These are phyloP conservation scores for Thunnus thynnus DNA, from an alignment of 2,113 vertebrate genomes.

Conservation along the genomic window DNA sequence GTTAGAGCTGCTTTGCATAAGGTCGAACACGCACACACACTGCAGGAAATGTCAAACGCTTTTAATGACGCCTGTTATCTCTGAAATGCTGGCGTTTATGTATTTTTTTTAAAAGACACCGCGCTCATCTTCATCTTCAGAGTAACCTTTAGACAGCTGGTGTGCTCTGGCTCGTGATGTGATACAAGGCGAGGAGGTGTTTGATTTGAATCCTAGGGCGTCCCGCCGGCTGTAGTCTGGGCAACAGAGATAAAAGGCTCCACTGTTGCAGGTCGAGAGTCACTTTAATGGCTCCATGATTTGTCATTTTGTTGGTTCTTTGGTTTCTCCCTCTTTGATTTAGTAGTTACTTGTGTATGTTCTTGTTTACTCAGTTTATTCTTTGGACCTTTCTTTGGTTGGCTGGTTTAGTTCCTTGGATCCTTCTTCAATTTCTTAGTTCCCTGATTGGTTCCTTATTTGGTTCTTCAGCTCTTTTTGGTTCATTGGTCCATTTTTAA, in stretches of 20 bases:
- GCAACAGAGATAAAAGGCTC: not conserved
- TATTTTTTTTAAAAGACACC: not conserved
- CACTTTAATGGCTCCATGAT: constrained; percentile 5
- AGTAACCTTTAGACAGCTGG: constrained; percentile 14
- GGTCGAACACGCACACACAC: constrained; percentile 8
- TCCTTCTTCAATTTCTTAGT: no score
- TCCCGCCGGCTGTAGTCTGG: not conserved
- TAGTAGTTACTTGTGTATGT: no score
- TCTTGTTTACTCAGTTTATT: no score
- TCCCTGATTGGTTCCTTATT: no score
- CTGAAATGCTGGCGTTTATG: constrained; percentile 1
- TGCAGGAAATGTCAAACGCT: constrained; percentile 24
- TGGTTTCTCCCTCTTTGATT: no score
- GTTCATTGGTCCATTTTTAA: no score
- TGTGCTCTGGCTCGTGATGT: not conserved
- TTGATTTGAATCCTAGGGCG: not conserved
- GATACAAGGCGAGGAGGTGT: not conserved
- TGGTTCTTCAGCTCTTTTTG: no score
- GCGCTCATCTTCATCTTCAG: not conserved
- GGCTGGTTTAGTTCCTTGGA: no score
- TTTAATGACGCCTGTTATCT: constrained; percentile 34
- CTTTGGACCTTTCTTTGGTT: no score
- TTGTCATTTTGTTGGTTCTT: no score
- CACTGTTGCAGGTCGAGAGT: constrained; percentile 1
- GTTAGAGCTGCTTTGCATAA: constrained; percentile 39